Evolutionary conservation across 1,140 invertebrate species (phyloP), one percentile per base, ranked within the genome.

Genomic region (Calephelis nemesis): DNA sequence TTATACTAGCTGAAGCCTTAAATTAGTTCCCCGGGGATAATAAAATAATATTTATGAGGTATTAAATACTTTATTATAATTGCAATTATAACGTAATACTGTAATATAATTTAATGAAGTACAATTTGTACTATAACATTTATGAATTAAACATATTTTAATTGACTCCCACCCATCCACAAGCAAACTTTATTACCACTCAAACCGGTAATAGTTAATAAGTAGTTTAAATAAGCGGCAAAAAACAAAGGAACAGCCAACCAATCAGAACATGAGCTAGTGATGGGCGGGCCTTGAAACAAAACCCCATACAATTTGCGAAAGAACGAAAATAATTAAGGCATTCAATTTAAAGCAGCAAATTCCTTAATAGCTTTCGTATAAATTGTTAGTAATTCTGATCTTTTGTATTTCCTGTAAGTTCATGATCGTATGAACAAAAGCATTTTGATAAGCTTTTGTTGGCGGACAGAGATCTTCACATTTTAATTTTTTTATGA

Each of bases 291-390:
- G 77, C 82, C 76, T 71, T 70, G 68, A 83, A 82, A 80, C 82
- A 74, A 73, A 77, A 79, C 77, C 72, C 74, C 69, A 73, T 76
- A 82, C 74, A 81, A 82, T 82, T 80, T 78, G 77, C 74, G 72
- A 81, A 77, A 74, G 74, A 83, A 83, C 73, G 74, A 77, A 82
- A 85, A 82, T 79, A 81, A 87, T 82, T 83, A 83, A 83, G 75
- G 75, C 76, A 82, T 80, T 78, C 65, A 80, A 72, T 70, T 71
- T 82, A 79, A 72, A 79, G 73, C 69, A 73, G 68, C 67, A 78
- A 79, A 78, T 74, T 71, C 68, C 69, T 71, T 76, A 69, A 73
- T 72, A 71, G 66, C 58, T 69, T 71, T 74, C 68, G 69, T 45
- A 45, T 45, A 45, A 58, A 19, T 58, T 19, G 68, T 65, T 66